These are phyloP conservation scores for Rhynchonycteris naso DNA, from an alignment of 2,797 vertebrate genomes.

Conservation along the genomic window DNA sequence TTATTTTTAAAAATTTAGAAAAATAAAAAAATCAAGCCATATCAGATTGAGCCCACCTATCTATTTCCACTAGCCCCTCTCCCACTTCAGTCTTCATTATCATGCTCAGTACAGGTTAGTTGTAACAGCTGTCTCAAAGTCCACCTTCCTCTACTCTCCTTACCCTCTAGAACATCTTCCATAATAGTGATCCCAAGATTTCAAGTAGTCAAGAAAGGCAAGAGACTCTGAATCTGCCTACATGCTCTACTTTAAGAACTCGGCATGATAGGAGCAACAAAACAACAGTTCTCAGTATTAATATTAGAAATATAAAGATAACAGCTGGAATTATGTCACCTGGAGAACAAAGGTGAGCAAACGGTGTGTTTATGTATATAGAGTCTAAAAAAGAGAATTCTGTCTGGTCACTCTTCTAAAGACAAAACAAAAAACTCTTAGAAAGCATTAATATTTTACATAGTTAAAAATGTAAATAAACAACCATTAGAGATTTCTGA, in stretches of 20 bases:
- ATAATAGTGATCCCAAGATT: neutral
- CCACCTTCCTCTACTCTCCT: neutral
- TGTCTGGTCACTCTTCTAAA: neutral
- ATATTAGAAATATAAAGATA: neutral
- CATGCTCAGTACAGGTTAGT: neutral
- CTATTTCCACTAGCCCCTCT: neutral
- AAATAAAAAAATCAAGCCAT: neutral
- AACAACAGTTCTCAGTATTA: neutral
- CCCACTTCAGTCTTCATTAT: neutral
- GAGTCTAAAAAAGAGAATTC: neutral
- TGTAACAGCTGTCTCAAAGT: neutral
- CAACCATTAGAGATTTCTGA: slow-evolving; percentile 19
- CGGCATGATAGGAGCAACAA: neutral
- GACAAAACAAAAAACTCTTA: neutral
- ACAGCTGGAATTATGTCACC: neutral
- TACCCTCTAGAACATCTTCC: neutral
- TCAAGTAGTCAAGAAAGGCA: neutral
- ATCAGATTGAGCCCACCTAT: neutral
- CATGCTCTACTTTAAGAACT: slow-evolving; percentile 1
- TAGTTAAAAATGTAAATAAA: slow-evolving; percentile 54
- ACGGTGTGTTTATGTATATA: neutral
- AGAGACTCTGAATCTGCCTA: neutral
- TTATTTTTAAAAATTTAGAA: neutral
- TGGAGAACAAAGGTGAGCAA: neutral
- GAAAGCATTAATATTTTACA: slow-evolving; percentile 37